Conservation (phyloP, 2,113 vertebrate genomes). For the Morone saxatilis region DNA sequence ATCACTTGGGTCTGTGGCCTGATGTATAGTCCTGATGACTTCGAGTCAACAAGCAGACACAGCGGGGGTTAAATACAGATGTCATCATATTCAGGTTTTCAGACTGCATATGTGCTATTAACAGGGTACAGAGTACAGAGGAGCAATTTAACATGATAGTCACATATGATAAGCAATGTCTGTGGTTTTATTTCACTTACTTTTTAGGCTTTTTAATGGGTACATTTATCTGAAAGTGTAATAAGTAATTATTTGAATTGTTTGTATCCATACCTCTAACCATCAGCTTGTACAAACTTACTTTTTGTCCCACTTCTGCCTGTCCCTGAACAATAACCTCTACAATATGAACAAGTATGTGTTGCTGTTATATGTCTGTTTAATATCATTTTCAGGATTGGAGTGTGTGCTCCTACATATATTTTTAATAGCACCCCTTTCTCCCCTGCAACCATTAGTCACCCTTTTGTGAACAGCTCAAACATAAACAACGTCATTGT, state of each 20-base stretch:
- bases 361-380: neutral
- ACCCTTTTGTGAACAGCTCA: neutral
- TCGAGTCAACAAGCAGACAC: constrained; percentile 14
- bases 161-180: neutral
- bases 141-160: neutral
- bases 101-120: neutral
- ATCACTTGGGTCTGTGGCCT: neutral
- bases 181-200: neutral
- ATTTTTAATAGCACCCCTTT: neutral
- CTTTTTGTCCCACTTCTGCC: neutral
- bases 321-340: neutral
- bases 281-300: neutral
- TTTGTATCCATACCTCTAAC: too few relatives aligned
- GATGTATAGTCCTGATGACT: neutral
- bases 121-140: neutral
- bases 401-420: neutral
- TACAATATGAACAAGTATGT: neutral
- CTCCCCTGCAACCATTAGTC: neutral
- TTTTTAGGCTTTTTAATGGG: too few relatives aligned
- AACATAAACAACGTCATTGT: neutral
- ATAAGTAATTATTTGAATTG: too few relatives aligned
- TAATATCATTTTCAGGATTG: neutral
- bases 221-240: too few relatives aligned
- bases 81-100: neutral
- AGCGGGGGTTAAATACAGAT: neutral